These are phyloP conservation scores for Crotalus horridus DNA, from an alignment of 2,113 vertebrate species.

Conservation along the genomic window DNA sequence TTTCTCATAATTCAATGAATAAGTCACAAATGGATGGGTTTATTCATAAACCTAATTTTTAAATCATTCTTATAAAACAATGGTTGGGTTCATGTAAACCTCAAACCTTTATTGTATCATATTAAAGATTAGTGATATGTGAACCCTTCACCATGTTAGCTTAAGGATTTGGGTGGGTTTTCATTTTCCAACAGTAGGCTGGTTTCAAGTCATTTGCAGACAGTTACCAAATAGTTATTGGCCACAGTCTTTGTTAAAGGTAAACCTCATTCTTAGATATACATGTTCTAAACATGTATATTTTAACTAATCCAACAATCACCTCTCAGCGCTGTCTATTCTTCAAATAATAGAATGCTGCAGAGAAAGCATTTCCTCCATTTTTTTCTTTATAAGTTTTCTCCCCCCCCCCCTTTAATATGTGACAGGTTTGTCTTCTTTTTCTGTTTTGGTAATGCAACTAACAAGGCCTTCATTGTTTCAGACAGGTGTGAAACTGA, in stretches of 20 bases:
- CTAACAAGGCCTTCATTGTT: slow-evolving; percentile 82
- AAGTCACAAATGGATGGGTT: neutral
- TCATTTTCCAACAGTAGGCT: neutral
- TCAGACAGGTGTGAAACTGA: slow-evolving; percentile 82
- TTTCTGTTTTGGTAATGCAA: slow-evolving; percentile 52
- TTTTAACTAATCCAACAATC: neutral
- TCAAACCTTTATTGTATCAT: neutral
- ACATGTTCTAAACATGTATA: neutral
- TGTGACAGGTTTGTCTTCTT: slow-evolving; percentile 33
- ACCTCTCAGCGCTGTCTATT: neutral
- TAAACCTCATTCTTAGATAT: neutral
- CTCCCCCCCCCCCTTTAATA: neutral
- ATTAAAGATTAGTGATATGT: neutral
- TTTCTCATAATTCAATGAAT: neutral
- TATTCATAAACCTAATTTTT: neutral
- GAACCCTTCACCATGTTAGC: neutral
- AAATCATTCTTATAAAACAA: neutral
- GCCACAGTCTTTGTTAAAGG: neutral
- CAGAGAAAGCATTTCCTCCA: slow-evolving; percentile 35
- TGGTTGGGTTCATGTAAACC: neutral
- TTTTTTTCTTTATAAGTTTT: slow-evolving; percentile 19
- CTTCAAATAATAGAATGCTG: neutral
- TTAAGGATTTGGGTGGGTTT: neutral
- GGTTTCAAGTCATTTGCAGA: neutral
- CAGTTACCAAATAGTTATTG: neutral